Base-by-base conservation (phyloP, 2,888 invertebrate genomes). In the Pheosia tremula region DNA sequence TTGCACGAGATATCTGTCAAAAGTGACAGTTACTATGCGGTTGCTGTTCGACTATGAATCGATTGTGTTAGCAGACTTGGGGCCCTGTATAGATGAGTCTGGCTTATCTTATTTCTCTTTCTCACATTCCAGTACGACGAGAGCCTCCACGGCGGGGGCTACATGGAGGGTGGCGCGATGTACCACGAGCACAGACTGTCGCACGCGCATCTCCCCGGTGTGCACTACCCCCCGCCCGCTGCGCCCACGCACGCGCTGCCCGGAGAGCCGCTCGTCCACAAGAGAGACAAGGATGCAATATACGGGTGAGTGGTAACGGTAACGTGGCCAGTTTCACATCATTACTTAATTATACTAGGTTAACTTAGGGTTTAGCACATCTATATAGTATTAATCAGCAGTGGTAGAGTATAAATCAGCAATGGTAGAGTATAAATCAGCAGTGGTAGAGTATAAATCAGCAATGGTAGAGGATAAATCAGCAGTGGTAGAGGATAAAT, bases 211-310 rank as follows among this genome's bases (percentile, higher is more conserved):
- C 94, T 95, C 78, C 94, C 94, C 59, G 95, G 95, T 77, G 95
- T 95, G 88, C 96, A 97, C 96, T 95, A 97, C 95, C 95, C 97
- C 90, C 96, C 97, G 92, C 97, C 97, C 88, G 95, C 97, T 87
- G 96, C 97, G 95, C 95, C 97, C 81, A 96, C 97, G 95, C 98
- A 97, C 94, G 97, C 97, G 89, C 96, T 97, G 95, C 96, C 97
- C 82, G 96, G 96, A 85, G 96, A 94, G 93, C 98, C 98, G 83
- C 98, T 98, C 94, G 98, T 98, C 83, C 98, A 98, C 94, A 99
- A 99, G 95, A 95, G 99, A 89, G 99, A 99, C 95, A 99, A 98
- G 95, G 98, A 99, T 95, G 98, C 98, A 88, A 98, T 99, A 91
- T 99, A 99, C 95, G 98, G 98, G 99, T 99, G 96, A 97, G 98